Percentiles rank a stretch among this genome's conserved stretches.
Evolutionary conservation across 2,888 invertebrate genomes (phyloP).

Genomic region (Tetheella fluctuosa): DNA sequence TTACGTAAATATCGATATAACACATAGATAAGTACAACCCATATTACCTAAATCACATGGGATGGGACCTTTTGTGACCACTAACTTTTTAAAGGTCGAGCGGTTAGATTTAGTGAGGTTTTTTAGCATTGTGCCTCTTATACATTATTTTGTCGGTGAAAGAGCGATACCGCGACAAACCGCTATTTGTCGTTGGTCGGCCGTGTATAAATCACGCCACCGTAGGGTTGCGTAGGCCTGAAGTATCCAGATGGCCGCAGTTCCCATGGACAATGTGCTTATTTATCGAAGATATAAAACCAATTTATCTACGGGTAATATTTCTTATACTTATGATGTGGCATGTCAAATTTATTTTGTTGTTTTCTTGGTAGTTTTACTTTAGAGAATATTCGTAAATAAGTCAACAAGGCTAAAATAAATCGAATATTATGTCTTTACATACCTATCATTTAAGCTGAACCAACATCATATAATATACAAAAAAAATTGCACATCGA

Average conservation of each 20-base stretch:
- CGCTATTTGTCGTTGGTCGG: slow-evolving; percentile 78
- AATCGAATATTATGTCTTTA: no score
- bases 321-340: not conserved
- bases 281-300: slow-evolving; percentile 20
- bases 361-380: not conserved
- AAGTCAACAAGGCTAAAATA: no score
- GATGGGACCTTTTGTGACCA: slow-evolving; percentile 25
- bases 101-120: slow-evolving; percentile 32
- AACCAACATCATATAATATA: no score
- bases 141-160: slow-evolving; percentile 72
- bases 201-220: slow-evolving; percentile 75
- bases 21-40: slow-evolving; percentile 10
- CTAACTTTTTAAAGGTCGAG: slow-evolving; percentile 33
- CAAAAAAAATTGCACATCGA: no score
- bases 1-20: slow-evolving; percentile 4
- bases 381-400: no score
- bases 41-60: slow-evolving; percentile 19
- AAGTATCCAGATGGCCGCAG: slow-evolving; percentile 31
- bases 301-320: not conserved
- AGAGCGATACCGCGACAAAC: slow-evolving; percentile 78
- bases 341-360: not conserved
- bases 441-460: no score
- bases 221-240: slow-evolving; percentile 46
- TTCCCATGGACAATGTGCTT: slow-evolving; percentile 43
- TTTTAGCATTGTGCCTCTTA: slow-evolving; percentile 57